Evolutionary conservation across 2,888 invertebrate genomes (phyloP).

Genomic region (Lordiphosa andalusiaca): DNA sequence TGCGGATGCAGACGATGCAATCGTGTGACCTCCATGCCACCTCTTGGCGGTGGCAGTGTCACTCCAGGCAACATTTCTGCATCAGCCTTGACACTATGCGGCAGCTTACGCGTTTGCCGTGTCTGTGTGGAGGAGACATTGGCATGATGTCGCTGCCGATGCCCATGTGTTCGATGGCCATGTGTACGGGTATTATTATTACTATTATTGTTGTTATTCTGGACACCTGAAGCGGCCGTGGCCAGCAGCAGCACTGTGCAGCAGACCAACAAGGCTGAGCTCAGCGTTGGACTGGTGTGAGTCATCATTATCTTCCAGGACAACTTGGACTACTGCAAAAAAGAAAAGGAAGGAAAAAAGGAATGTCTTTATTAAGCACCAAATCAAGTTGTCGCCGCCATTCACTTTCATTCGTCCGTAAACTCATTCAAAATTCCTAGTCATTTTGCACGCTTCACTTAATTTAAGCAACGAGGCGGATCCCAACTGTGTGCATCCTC

Average conservation of each 20-base stretch:
- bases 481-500: slow-evolving; percentile 36
- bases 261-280: slow-evolving; percentile 29
- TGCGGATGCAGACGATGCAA: slow-evolving; percentile 64
- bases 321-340: slow-evolving; percentile 37
- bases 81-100: slow-evolving; percentile 51
- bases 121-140: slow-evolving; percentile 9
- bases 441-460: slow-evolving; percentile 50
- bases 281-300: slow-evolving; percentile 21
- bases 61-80: slow-evolving; percentile 64
- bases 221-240: slow-evolving; percentile 42
- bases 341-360: slow-evolving; percentile 19
- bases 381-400: slow-evolving; percentile 38
- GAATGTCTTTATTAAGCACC: slow-evolving; percentile 55
- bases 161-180: slow-evolving; percentile 15
- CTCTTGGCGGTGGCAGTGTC: slow-evolving; percentile 29
- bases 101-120: slow-evolving; percentile 29
- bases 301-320: slow-evolving; percentile 21
- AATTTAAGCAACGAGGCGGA: slow-evolving; percentile 70
- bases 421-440: slow-evolving; percentile 62
- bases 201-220: slow-evolving; percentile 25
- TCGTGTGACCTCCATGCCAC: slow-evolving; percentile 43
- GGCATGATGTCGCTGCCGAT: slow-evolving; percentile 52
- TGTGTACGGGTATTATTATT: slow-evolving; percentile 28
- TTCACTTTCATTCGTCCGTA: slow-evolving; percentile 52
- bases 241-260: slow-evolving; percentile 40